Conservation (phyloP, 2,797 vertebrate genomes). For the Notolepis coatsorum region DNA sequence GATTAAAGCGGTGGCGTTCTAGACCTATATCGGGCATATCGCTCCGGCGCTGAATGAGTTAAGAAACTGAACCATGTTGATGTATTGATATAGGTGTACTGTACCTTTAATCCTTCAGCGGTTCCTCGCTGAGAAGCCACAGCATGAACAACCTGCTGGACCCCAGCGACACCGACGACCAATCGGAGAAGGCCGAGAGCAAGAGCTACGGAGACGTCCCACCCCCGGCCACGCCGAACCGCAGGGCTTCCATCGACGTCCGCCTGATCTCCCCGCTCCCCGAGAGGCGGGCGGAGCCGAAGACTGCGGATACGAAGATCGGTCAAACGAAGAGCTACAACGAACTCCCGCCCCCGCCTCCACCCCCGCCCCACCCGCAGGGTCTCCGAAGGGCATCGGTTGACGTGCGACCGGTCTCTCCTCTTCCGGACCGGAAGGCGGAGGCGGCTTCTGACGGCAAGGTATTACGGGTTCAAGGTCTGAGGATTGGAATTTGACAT, state of each 20-base stretch:
- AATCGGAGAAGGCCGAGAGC: conserved; percentile 46
- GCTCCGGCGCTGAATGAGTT: too few species aligned
- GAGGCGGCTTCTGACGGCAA: conserved; percentile 61
- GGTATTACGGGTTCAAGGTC: conserved; percentile 45
- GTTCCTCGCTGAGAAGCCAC: conserved; percentile 80
- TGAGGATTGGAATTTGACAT: too few species aligned
- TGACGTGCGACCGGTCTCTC: conserved; percentile 59
- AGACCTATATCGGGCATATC: too few species aligned
- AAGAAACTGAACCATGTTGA: too few species aligned
- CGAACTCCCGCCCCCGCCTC: conserved; percentile 53
- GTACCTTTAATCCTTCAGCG: conserved; percentile 38
- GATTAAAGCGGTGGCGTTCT: too few species aligned
- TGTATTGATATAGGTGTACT: not conserved
- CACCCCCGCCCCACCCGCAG: conserved; percentile 43
- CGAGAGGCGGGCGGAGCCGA: conserved; percentile 59
- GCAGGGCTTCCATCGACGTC: conserved; percentile 69
- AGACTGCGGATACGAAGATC: conserved; percentile 42
- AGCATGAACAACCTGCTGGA: conserved; percentile 90
- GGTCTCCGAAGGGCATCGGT: conserved; percentile 54
- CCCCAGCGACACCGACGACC: conserved; percentile 69
- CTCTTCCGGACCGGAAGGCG: conserved; percentile 59
- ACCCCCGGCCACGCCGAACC: conserved; percentile 59
- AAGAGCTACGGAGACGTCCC: conserved; percentile 59
- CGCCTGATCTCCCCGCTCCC: conserved; percentile 64
- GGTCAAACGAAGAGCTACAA: conserved; percentile 49